Conservation (phyloP, 2,113 vertebrate genomes). For the Eira barbara region DNA sequence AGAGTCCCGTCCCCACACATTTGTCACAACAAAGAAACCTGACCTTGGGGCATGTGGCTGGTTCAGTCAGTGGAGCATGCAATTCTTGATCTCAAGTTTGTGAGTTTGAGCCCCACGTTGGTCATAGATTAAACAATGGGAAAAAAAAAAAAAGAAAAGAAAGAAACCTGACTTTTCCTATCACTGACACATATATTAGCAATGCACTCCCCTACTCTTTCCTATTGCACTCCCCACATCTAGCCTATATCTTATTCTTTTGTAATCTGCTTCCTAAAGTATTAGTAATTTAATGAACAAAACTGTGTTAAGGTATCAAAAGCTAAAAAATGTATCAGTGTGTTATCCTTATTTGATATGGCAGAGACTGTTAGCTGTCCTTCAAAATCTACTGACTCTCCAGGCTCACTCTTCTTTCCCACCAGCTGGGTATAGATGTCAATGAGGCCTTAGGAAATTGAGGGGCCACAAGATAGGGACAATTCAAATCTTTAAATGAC, state of each 20-base stretch:
- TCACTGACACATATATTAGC: not conserved
- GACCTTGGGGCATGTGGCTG: not conserved
- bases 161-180: not conserved
- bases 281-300: slow-evolving; percentile 47
- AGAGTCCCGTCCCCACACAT: not conserved
- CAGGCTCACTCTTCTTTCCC: not conserved
- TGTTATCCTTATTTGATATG: not conserved
- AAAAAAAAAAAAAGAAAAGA: not conserved
- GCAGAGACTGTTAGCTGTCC: not conserved
- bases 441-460: not conserved
- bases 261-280: slow-evolving; percentile 3
- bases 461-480: not conserved
- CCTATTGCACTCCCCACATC: not conserved
- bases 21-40: not conserved
- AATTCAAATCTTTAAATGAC: not conserved
- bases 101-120: not conserved
- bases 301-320: not conserved
- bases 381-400: slow-evolving; percentile 12
- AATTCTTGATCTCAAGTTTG: not conserved
- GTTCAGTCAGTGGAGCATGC: not conserved
- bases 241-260: slow-evolving; percentile 18
- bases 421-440: not conserved
- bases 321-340: not conserved
- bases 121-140: not conserved
- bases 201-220: not conserved